Evolutionary conservation across 2,797 vertebrate genomes (phyloP).

Genomic region (Okamejei kenojei): DNA sequence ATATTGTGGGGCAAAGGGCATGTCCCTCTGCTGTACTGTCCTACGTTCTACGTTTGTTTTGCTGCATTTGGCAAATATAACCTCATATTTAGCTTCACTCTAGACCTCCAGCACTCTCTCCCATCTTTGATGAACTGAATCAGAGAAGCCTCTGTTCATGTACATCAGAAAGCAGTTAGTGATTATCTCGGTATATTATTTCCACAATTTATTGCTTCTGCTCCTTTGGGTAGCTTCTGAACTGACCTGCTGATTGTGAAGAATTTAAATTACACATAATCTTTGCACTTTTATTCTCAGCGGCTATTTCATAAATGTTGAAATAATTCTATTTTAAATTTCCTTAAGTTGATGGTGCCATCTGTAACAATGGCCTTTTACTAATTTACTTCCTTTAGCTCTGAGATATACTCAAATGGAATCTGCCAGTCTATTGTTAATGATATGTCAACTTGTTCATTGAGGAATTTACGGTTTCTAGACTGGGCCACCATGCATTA

Average conservation of each 20-base stretch:
- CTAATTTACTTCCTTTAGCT: slow-evolving; percentile 27
- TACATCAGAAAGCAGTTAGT: background rate
- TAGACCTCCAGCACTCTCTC: background rate
- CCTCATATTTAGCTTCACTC: background rate
- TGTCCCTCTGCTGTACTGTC: too few relatives aligned
- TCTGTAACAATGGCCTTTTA: background rate
- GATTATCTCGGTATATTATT: background rate
- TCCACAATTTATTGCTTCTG: background rate
- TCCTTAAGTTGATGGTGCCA: background rate
- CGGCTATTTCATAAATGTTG: background rate
- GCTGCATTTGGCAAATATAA: background rate
- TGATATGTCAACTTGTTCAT: background rate
- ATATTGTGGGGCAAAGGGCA: too few relatives aligned
- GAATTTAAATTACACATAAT: slow-evolving; percentile 16
- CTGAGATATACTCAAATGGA: slow-evolving; percentile 1
- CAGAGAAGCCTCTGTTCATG: background rate
- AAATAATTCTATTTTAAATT: background rate
- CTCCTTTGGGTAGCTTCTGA: background rate
- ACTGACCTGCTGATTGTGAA: background rate
- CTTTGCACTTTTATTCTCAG: background rate
- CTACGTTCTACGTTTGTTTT: background rate
- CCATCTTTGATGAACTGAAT: background rate
- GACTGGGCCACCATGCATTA: background rate
- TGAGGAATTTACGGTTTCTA: background rate
- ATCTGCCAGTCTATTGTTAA: slow-evolving; percentile 22